Base-by-base conservation (phyloP, 2,113 vertebrate genomes). In the Semnornis frantzii region DNA sequence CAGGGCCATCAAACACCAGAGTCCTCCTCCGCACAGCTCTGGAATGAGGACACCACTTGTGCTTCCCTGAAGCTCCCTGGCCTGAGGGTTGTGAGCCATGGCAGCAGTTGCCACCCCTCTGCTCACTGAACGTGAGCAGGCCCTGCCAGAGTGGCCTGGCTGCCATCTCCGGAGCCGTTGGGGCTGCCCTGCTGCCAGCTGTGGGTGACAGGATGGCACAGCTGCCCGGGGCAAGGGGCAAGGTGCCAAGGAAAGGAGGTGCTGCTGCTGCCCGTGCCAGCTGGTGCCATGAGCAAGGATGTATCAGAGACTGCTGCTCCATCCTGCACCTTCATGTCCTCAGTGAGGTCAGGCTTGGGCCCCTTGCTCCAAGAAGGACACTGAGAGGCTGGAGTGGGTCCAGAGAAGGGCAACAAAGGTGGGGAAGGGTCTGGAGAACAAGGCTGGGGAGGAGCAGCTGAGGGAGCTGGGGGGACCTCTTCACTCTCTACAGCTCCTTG, bases 91-190 rank as follows among this genome's bases (percentile, higher is more conserved):
- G 23, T 3, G 12, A 16, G 30, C 23, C 30, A 8, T 0, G 5
- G 72, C 71, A 33, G 71, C 79, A 17, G 72, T 6, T 58, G 72
- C 33, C 28, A 1, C 31, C 9, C 0, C 4, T 9, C 4, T 3
- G 4, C 44, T 23, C 0, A 1, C 31, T 0, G 3, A 4, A 12
- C 13, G 1, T 4, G 1, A 4, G 76, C 37, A 3, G 83, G 4
- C 9, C 15, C 33, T 3, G 28, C 39, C 60, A 5, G 65, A 8
- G 28, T 4, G 3, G 46, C 48, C 34, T 1, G 11, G 62, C 37
- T 5, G 27, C 57, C 57, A 1, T 3, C 68, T 30, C 69, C 1
- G 4, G 69, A 80, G 69, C 55, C 20, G 0, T 2, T 1, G 5
- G 63, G 68, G 60, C 76, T 57, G 48, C 11, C 37, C 57, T 3